Base-by-base conservation (phyloP, 2,113 vertebrate species). In the Charina bottae region DNA sequence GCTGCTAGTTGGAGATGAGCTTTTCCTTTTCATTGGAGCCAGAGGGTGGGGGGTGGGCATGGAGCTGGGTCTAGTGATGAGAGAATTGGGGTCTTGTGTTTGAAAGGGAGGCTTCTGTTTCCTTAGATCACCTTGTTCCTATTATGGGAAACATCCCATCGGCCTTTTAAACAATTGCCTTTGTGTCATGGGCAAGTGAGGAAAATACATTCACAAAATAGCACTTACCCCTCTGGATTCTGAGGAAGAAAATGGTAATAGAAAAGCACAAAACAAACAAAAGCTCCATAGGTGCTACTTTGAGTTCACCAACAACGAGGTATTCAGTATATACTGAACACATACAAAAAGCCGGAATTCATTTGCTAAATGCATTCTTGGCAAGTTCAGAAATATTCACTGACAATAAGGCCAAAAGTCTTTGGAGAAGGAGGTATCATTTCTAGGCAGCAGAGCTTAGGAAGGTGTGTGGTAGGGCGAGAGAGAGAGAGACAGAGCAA, bases 161-260 rank as follows among this genome's bases (percentile, higher is more conserved):
- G 17, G 2, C 6, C 28, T 78, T 86, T 72, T n/a, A 10, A 53
- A 2, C 54, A 58, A 58, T 28, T n/a, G 60, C 9, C 37, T 26
- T 42, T 28, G 15, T 6, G 28, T 4, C 17, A 1, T 28, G 64
- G 37, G 23, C 0, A 46, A 56, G 37, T 7, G 15, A 37, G 13
- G 23, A 60, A 85, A 2, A 53, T 85, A n/a, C 6, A 86, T 21
- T 15, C 21, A 59, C 24, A 37, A 62, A 21, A 58, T 23, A 42
- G 15, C 24, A 91, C 90, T 72, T 87, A 91, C 90, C 78, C 46
- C 53, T 87, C 7, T 68, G 85, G 42, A 78, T 42, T 87, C 12
- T 56, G 62, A 91, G 85, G 49, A 72, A 53, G 23, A 87, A 87
- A 87, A 56, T 58, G 33, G 62, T 54, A 42, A 19, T 46, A 13